Base-by-base conservation (phyloP, 2,888 invertebrate species). In the Apotomis betuletana region DNA sequence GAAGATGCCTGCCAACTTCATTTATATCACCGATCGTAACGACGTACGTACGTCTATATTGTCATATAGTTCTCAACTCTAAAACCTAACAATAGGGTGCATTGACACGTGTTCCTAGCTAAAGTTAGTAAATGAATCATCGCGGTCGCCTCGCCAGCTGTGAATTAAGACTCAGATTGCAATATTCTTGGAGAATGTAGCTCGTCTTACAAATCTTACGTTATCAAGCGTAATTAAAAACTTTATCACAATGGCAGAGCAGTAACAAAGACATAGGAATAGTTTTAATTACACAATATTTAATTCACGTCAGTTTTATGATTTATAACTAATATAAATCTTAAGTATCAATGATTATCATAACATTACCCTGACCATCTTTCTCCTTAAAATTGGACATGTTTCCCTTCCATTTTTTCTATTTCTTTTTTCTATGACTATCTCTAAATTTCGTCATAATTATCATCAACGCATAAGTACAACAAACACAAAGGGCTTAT, bases 131-230 rank as follows among this genome's bases (percentile, higher is more conserved):
- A 84, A 84, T 91, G 90, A 91, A 84, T 92, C 91, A 91, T 84
- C 82, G 80, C 63, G 75, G 78, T 79, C 79, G 78, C 79, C 81
- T 79, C 81, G 85, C 86, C 89, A 89, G 89, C 88, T 89, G 90
- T 84, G 83, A 86, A 85, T 83, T 85, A 85, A 85, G 84, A 86
- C 81, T 90, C 87, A 76, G 83, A 86, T 89, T 89, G 87, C 87
- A 87, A 84, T 77, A 81, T 84, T 87, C 85, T 84, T 82, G 79
- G 80, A 80, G 80, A 87, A 85, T 86, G 77, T 78, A 75, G 81
- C 83, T 88, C 87, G 77, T 82, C 54, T 67, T 67, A 67, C 60
- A 60, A 65, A 38, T 60, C 84, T 90, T 89, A 85, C 88, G 85
- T 79, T 84, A 83, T 84, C 80, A 83, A 81, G 78, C 76, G 80